A percentile compares a stretch with the other conserved stretches of the same genome.
These are phyloP conservation scores for Drosophila sordidula DNA, from an alignment of 2,888 invertebrate genomes.

Conservation along the genomic window DNA sequence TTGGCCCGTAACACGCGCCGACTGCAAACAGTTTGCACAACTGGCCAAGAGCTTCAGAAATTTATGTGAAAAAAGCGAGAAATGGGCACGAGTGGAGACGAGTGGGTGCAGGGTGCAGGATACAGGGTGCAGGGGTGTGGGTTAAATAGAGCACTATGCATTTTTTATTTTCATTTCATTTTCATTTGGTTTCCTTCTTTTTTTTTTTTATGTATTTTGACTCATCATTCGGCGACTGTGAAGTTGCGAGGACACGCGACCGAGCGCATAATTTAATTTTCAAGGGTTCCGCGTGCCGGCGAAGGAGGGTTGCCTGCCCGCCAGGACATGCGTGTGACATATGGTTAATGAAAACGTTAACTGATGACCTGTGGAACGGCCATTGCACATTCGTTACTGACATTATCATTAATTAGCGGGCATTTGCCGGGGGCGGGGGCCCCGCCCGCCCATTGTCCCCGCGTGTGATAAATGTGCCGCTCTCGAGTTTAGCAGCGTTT, in stretches of 20 bases:
- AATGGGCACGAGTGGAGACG: conserved; percentile 29
- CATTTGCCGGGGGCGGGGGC: conserved; percentile 29
- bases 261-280: conserved; percentile 79
- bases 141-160: conserved; percentile 19
- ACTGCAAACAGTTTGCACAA: conserved; percentile 65
- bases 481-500: conserved; percentile 58
- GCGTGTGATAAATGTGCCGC: conserved; percentile 44
- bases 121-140: too few relatives aligned
- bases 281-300: conserved; percentile 49
- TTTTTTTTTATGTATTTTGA: conserved; percentile 72
- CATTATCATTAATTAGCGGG: conserved; percentile 62
- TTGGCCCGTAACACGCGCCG: conserved; percentile 61
- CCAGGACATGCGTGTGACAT: conserved; percentile 76
- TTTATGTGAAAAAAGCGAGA: conserved; percentile 48
- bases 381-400: conserved; percentile 30
- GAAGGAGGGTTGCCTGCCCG: conserved; percentile 29
- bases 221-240: conserved; percentile 63
- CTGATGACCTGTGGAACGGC: conserved; percentile 61
- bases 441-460: too few relatives aligned
- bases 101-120: not conserved
- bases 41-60: conserved; percentile 44
- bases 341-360: conserved; percentile 81
- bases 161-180: conserved; percentile 21
- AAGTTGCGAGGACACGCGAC: conserved; percentile 67
- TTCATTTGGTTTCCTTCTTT: conserved; percentile 12